Evolutionary conservation across 2,888 invertebrate genomes (phyloP), one percentile per base, ranked within the genome.

Genomic region (Phyllotreta striolata): DNA sequence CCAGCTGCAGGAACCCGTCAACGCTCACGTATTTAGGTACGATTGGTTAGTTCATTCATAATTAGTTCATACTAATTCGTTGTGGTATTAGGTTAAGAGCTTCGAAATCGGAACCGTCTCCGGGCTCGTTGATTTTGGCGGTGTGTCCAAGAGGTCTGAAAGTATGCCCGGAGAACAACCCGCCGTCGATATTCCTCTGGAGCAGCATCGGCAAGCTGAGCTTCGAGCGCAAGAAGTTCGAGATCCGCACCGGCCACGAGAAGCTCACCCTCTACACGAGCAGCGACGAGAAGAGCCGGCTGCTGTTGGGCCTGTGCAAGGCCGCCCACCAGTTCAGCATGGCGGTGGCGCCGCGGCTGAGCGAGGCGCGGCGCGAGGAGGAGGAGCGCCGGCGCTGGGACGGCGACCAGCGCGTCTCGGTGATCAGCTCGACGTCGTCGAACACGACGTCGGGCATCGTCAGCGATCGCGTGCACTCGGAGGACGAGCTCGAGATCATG

Each of bases 161-260:
- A 82, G 91, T 97, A 70, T 90, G 93, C 72, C 88, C 90, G 35
- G 90, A 90, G 78, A 88, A 83, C 72, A 86, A 87, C 71, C 87
- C 91, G 63, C 90, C 92, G 37, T 91, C 92, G 70, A 81, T 80
- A 59, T 96, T 97, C 78, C 88, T 94, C 63, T 98, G 98, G 98
- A 93, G 95, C 76, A 93, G 94, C 74, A 98, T 98, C 69, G 95
- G 93, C 69, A 96, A 96, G 83, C 84, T 98, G 12, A 93, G 93
- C 80, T 98, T 97, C 81, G 97, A 98, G 87, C 89, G 96, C 77
- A 97, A 97, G 83, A 98, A 97, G 83, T 97, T 98, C 82, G 96
- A 97, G 83, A 95, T 98, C 75, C 89, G 95, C 67, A 93, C 95
- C 7, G 91, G 93, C 62, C 94, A 94, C 76, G 91, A 91, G 74